These are phyloP conservation scores for Limnephilus lunatus DNA, from an alignment of 2,888 invertebrate species.

Conservation along the genomic window DNA sequence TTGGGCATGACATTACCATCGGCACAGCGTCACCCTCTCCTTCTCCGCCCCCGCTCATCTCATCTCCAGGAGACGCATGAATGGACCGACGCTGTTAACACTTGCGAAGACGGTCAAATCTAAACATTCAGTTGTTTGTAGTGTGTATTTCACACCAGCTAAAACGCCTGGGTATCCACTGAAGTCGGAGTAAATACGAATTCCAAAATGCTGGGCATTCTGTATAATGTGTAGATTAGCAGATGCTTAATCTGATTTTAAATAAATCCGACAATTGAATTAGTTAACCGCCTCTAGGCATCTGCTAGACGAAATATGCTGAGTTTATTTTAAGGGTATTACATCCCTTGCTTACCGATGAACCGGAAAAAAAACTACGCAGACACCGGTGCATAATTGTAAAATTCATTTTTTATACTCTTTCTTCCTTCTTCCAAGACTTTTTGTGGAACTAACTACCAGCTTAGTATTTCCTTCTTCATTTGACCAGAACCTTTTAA, in stretches of 20 bases:
- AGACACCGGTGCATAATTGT: too few relatives aligned
- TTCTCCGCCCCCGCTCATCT: not conserved
- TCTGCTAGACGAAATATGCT: too few relatives aligned
- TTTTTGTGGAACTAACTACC: too few relatives aligned
- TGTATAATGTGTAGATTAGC: not conserved
- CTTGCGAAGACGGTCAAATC: not conserved
- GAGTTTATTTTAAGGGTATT: too few relatives aligned
- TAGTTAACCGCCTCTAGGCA: not conserved
- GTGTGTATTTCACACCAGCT: not conserved
- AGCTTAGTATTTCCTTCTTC: too few relatives aligned
- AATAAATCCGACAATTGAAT: not conserved
- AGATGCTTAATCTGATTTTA: not conserved
- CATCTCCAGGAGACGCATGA: not conserved
- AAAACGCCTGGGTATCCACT: not conserved
- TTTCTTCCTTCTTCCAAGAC: too few relatives aligned
- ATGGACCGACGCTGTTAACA: constrained; percentile 10
- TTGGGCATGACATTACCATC: constrained; percentile 30
- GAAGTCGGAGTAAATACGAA: not conserved
- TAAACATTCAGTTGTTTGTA: not conserved
- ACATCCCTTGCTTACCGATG: too few relatives aligned
- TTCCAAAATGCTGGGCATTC: not conserved
- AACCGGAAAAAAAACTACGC: too few relatives aligned
- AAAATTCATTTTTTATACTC: too few relatives aligned
- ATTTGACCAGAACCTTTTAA: too few relatives aligned
- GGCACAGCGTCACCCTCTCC: not conserved